Percentiles rank a stretch among this genome's conserved stretches.
These are phyloP conservation scores for Mesodorylaimus sp. DNA, from an alignment of 2,888 invertebrate genomes.

Conservation along the genomic window DNA sequence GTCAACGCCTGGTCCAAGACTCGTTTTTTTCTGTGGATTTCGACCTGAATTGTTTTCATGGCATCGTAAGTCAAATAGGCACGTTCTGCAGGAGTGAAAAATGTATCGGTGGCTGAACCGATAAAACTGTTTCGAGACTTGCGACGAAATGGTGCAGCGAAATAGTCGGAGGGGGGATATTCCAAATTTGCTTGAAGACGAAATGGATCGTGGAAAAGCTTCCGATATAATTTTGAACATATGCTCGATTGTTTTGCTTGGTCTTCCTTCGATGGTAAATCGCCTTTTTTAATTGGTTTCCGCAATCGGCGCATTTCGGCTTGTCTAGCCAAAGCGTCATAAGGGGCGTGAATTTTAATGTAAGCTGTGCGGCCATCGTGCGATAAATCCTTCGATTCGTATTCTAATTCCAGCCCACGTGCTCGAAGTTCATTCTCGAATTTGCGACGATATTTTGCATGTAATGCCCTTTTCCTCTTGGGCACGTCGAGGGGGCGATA, in stretches of 20 bases:
- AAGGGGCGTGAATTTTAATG: constrained; percentile 7
- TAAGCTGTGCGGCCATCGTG: constrained; percentile 9
- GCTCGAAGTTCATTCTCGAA: constrained; percentile 6
- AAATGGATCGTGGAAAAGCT: neutral
- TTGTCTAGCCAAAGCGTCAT: constrained; percentile 1
- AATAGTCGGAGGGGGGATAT: neutral
- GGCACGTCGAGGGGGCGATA: no score
- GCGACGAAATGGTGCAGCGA: no score
- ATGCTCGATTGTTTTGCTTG: no score
- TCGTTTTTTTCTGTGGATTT: no score
- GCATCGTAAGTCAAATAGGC: no score
- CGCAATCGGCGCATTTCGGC: constrained; percentile 4
- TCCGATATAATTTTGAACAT: no score
- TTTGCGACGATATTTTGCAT: constrained; percentile 6
- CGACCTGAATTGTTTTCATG: no score
- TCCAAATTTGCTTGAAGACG: neutral
- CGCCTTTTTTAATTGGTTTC: constrained; percentile 2
- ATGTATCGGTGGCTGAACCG: no score
- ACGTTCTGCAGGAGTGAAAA: no score
- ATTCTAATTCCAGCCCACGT: constrained; percentile 9
- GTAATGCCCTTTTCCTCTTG: neutral
- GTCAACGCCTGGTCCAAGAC: no score
- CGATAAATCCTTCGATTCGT: constrained; percentile 7
- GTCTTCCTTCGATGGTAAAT: no score
- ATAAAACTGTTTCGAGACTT: no score